phyloP scores from a whole-genome alignment of 2,888 invertebrate species.

The Nipponacmea schrenckii region DNA sequence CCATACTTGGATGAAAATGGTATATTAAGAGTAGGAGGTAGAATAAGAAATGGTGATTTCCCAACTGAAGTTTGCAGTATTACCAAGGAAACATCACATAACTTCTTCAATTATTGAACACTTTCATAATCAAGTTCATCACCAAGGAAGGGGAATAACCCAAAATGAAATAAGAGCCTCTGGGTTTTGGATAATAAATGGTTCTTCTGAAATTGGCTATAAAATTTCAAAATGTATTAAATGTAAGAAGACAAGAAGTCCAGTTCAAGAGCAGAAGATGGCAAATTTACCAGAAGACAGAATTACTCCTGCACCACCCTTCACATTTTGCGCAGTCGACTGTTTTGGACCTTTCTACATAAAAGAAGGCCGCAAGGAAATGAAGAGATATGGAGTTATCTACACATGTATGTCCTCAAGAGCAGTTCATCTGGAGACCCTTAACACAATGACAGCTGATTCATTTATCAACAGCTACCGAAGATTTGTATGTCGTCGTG shows the following conservation, averaged over 20 bases:
- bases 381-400: conserved; percentile 52
- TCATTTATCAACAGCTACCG: conserved; percentile 33
- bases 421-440: conserved; percentile 51
- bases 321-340: conserved; percentile 19
- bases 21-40: conserved; percentile 9
- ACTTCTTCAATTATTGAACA: conserved; percentile 8
- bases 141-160: not conserved
- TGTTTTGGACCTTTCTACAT: conserved; percentile 36
- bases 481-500: conserved; percentile 25
- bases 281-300: conserved; percentile 21
- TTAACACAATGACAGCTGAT: conserved; percentile 33
- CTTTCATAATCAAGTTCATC: conserved; percentile 6
- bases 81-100: conserved; percentile 12
- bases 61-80: conserved; percentile 2
- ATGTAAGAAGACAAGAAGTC: conserved; percentile 1
- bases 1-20: conserved; percentile 2
- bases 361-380: conserved; percentile 40
- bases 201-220: not conserved
- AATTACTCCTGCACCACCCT: conserved; percentile 13
- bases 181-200: not conserved
- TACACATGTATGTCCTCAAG: too few relatives aligned
- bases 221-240: not conserved
- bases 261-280: conserved; percentile 21
- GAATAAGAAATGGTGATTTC: not conserved
- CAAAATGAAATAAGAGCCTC: not conserved